phyloP scores from a whole-genome alignment of 2,888 invertebrate genomes.

The Microchrysa polita region DNA sequence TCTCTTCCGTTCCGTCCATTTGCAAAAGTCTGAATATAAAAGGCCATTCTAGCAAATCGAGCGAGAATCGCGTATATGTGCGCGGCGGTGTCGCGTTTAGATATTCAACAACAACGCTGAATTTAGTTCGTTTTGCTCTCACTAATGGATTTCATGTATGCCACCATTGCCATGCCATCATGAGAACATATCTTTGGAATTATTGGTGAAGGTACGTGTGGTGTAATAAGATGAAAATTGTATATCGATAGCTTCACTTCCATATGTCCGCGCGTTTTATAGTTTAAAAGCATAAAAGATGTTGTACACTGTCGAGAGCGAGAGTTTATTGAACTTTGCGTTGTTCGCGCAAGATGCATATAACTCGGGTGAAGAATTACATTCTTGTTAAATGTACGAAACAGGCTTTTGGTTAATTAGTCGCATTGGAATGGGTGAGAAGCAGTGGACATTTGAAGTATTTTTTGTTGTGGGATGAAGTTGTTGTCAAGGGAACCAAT shows the following conservation, averaged over 20 bases:
- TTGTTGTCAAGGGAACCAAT: too few relatives aligned
- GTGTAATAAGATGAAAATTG: too few relatives aligned
- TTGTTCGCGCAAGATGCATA: conserved; percentile 5
- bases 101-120: not conserved
- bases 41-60: not conserved
- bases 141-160: conserved; percentile 31
- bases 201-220: conserved; percentile 16
- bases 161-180: not conserved
- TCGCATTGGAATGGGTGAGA: not conserved
- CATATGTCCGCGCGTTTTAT: not conserved
- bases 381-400: not conserved
- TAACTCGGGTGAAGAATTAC: conserved; percentile 10
- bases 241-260: conserved; percentile 9
- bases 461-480: too few relatives aligned
- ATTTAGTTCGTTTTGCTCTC: conserved; percentile 24
- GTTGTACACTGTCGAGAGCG: not conserved
- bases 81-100: too few relatives aligned
- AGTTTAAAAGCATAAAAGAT: conserved; percentile 10
- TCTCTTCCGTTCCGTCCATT: conserved; percentile 35
- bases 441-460: too few relatives aligned
- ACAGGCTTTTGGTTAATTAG: conserved; percentile 5
- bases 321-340: conserved; percentile 27
- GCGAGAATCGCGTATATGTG: not conserved
- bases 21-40: conserved; percentile 30
- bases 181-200: conserved; percentile 3